phyloP scores from a whole-genome alignment of 2,113 vertebrate genomes.

The Cisticola juncidis region DNA sequence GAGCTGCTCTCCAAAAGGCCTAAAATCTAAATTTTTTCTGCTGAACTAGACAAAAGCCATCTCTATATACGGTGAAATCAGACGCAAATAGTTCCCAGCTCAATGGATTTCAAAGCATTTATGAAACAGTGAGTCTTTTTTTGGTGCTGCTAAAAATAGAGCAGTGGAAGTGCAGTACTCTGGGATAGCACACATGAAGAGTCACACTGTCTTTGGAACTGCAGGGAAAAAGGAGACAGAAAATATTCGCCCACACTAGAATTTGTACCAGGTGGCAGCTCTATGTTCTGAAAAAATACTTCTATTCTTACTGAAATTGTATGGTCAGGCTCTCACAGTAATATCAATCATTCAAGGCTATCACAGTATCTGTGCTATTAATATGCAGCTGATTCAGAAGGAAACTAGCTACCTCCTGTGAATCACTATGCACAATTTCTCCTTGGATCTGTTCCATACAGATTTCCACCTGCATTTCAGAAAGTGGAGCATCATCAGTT shows the following conservation, averaged over 20 bases:
- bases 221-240: neutral
- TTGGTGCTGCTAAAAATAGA: neutral
- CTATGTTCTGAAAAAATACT: neutral
- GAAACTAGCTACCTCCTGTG: neutral
- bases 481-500: neutral
- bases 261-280: neutral
- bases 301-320: neutral
- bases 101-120: neutral
- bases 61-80: neutral
- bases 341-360: neutral
- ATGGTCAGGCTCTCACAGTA: neutral
- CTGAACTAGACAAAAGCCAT: neutral
- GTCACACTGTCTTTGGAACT: neutral
- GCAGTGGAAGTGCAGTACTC: neutral
- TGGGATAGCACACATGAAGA: neutral
- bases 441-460: neutral
- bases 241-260: neutral
- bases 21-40: neutral
- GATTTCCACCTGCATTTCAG: neutral
- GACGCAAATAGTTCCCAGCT: neutral
- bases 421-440: neutral
- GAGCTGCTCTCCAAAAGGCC: neutral
- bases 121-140: neutral
- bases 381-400: neutral
- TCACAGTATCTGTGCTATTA: accelerated